A percentile compares a stretch with the other conserved stretches of the same genome.
Conservation (phyloP, 2,797 vertebrate species). For the Hypotaenidia okinawae region DNA sequence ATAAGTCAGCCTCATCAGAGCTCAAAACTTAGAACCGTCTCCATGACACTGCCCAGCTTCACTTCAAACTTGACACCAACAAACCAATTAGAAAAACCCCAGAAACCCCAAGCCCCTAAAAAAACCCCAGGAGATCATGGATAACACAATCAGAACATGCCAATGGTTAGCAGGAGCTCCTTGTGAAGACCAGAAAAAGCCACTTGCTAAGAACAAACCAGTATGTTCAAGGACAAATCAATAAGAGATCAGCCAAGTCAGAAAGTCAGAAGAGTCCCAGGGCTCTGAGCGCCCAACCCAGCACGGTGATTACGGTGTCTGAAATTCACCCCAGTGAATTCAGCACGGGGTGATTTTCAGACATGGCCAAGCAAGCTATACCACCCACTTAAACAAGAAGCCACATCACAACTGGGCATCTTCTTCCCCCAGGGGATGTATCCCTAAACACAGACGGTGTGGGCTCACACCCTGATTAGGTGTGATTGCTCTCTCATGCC, state of each 20-base stretch:
- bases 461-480: not conserved
- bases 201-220: not conserved
- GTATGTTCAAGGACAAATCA: not conserved
- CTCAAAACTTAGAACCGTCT: not conserved
- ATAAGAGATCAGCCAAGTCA: not conserved
- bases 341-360: not conserved
- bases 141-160: not conserved
- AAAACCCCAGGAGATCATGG: not conserved
- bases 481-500: accelerated
- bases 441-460: accelerated
- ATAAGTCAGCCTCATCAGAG: not conserved
- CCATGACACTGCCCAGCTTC: not conserved
- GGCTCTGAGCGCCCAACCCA: not conserved
- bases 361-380: not conserved
- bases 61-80: not conserved
- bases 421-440: not conserved
- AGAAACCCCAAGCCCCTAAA: not conserved
- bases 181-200: not conserved
- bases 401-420: not conserved
- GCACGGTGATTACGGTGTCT: too few relatives aligned
- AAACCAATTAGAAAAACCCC: not conserved
- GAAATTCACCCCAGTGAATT: too few relatives aligned
- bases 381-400: not conserved
- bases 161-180: not conserved
- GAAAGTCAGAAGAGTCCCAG: not conserved